Percentiles rank a stretch among this genome's conserved stretches.
Evolutionary conservation across 2,797 vertebrate genomes (phyloP).

Genomic region (Bryconaethiops microstoma): DNA sequence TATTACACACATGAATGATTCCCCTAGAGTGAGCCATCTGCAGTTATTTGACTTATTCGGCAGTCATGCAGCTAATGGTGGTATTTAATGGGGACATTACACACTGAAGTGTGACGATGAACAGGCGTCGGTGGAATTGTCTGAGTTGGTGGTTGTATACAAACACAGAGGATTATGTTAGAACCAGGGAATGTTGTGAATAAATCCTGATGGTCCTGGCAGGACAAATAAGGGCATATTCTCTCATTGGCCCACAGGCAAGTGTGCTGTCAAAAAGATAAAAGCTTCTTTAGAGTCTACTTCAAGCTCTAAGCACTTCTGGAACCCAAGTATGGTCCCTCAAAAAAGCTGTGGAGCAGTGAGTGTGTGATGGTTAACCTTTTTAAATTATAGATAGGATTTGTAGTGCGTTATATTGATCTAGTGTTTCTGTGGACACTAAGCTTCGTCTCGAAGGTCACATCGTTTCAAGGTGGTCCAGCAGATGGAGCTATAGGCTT

Average conservation of each 20-base stretch:
- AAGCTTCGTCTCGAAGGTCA: background rate
- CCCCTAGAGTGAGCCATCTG: slow-evolving; percentile 1
- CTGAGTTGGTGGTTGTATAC: background rate
- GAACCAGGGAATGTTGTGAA: background rate
- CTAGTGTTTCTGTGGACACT: background rate
- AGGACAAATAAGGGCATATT: slow-evolving; percentile 1
- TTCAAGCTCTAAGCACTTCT: background rate
- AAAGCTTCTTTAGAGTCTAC: background rate
- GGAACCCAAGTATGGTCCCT: background rate
- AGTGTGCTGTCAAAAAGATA: background rate
- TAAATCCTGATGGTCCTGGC: background rate
- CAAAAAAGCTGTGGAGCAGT: background rate
- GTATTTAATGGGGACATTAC: slow-evolving; percentile 11
- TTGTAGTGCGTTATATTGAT: background rate
- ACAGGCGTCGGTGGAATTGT: background rate
- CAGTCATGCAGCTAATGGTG: slow-evolving; percentile 21
- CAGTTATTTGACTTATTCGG: background rate
- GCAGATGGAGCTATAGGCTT: slow-evolving; percentile 67
- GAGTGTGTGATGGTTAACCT: background rate
- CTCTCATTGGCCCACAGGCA: background rate
- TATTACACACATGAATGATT: slow-evolving; percentile 5
- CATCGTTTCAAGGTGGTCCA: slow-evolving; percentile 58
- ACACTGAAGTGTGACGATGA: background rate
- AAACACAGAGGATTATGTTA: slow-evolving; percentile 12
- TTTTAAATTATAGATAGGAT: background rate